These are phyloP conservation scores for Aphyosemion australe DNA, from an alignment of 2,113 vertebrate species.

Conservation along the genomic window DNA sequence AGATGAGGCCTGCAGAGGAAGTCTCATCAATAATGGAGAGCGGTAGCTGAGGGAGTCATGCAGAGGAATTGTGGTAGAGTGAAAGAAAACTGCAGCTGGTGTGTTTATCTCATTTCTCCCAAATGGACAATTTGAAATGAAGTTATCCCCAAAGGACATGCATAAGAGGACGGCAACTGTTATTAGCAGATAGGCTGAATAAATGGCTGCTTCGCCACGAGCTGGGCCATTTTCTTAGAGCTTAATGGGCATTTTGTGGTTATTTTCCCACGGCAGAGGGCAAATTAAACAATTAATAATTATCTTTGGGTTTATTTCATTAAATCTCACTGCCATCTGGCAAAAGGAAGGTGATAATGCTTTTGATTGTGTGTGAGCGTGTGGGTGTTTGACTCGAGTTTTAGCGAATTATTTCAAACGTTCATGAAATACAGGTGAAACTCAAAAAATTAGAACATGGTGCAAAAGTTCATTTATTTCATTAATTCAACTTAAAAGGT, in stretches of 20 bases:
- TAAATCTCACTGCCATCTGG: too few species aligned
- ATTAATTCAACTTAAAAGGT: too few species aligned
- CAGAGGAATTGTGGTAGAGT: slow-evolving; percentile 49
- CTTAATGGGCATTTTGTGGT: slow-evolving; percentile 5
- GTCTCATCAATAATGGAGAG: slow-evolving; percentile 72
- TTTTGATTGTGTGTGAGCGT: too few species aligned
- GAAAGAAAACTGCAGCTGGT: slow-evolving; percentile 61
- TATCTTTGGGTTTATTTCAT: neutral
- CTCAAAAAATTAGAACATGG: too few species aligned
- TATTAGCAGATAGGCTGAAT: slow-evolving; percentile 56
- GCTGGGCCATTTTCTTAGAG: slow-evolving; percentile 10
- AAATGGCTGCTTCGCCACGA: slow-evolving; percentile 28
- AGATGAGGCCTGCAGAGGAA: slow-evolving; percentile 59
- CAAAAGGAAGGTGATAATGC: too few species aligned
- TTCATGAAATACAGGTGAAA: too few species aligned
- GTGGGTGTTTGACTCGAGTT: too few species aligned
- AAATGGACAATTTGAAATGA: slow-evolving; percentile 64
- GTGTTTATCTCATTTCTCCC: slow-evolving; percentile 61
- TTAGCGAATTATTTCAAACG: too few species aligned
- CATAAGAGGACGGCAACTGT: slow-evolving; percentile 44
- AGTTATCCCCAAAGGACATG: slow-evolving; percentile 38
- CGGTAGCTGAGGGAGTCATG: slow-evolving; percentile 46
- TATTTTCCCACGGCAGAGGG: slow-evolving; percentile 3
- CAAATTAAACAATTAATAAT: slow-evolving; percentile 15
- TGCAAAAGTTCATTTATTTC: too few species aligned